Evolutionary conservation across 1,140 invertebrate species (phyloP), one percentile per base, ranked within the genome.

Genomic region (Gonatopus flavifemur): DNA sequence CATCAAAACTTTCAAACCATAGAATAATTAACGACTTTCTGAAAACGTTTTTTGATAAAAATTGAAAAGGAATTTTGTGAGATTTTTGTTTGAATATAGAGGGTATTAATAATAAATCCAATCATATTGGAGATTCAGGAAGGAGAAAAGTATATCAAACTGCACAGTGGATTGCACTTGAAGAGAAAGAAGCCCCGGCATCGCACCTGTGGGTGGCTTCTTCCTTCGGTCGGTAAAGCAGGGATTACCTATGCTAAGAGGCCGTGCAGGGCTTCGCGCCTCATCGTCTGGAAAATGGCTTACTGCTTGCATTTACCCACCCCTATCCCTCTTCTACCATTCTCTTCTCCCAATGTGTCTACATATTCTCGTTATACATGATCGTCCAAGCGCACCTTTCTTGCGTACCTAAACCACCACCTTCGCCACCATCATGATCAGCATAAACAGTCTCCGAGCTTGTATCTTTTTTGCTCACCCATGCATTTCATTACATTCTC

Each of bases 251-350:
- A 42, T 55, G 65, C 67, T 72, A 74, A 74, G 69, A 75, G 67
- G 66, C 66, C 62, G 60, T 62, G 60, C 59, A 54, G 72, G 76
- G 76, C 76, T 78, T 77, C 76, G 73, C 74, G 75, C 70, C 69
- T 77, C 75, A 78, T 78, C 74, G 76, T 78, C 75, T 77, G 76
- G 76, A 78, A 78, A 78, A 78, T 78, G 70, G 76, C 75, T 77
- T 78, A 78, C 72, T 64, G 73, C 72, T 75, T 72, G 72, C 67
- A 74, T 70, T 74, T 69, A 69, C 71, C 49, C 59, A 56, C 48
- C 57, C 19, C 30, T 2, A 0, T 6, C 28, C 45, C 41, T 47
- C 57, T 18, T 39, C 32, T 35, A 51, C 40, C 22, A 44, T 21
- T 3, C 18, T 16, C 52, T 50, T n/a, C 20, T 32, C 10, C 35